Evolutionary conservation across 2,113 vertebrate species (phyloP).

Genomic region (Salminus brasiliensis): DNA sequence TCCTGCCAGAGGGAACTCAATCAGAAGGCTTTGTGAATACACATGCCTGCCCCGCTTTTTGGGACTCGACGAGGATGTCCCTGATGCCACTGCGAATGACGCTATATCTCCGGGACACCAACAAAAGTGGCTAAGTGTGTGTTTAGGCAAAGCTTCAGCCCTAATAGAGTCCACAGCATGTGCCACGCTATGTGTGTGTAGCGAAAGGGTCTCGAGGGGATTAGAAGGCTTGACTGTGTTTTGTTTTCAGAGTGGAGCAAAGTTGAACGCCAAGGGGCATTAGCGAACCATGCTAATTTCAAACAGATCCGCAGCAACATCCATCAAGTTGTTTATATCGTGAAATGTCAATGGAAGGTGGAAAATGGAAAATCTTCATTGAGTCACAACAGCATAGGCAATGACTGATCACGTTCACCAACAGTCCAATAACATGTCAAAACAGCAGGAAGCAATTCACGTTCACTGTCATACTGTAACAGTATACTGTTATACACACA

Average conservation of each 20-base stretch:
- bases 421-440: no score
- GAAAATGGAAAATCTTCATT: no score
- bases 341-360: no score
- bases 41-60: neutral
- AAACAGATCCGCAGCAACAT: no score
- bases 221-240: no score
- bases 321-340: neutral
- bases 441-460: no score
- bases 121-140: constrained; percentile 55
- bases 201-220: neutral
- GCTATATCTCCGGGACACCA: constrained; percentile 54
- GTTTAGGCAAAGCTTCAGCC: constrained; percentile 52
- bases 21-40: constrained; percentile 62
- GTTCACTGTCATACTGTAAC: no score
- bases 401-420: neutral
- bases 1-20: constrained; percentile 56
- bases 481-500: no score
- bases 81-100: constrained; percentile 54
- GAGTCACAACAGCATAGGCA: no score
- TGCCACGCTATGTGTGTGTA: constrained; percentile 5
- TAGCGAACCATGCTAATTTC: neutral
- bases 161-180: constrained; percentile 59
- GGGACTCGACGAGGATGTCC: constrained; percentile 53
- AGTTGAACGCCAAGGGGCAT: neutral
- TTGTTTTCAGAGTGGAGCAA: neutral